Evolutionary conservation across 23 tunicate genomes (phyloP), one percentile per base, ranked within the genome.

Genomic region (Oikopleura dioica): DNA sequence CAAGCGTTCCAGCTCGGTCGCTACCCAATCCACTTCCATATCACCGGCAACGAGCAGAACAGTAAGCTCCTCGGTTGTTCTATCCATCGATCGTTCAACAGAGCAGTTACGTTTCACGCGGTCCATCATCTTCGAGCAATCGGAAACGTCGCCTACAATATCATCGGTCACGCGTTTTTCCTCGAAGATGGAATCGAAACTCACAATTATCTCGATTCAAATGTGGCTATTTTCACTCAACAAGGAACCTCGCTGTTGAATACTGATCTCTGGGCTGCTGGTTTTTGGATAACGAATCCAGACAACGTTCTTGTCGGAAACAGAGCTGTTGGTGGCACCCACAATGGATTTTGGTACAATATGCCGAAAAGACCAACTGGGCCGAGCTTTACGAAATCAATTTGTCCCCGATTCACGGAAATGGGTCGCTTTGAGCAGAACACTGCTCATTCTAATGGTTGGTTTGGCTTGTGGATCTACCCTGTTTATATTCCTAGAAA

Each of bases 161-260:
- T 85, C 76, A 91, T 85, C 94, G 97, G 97, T 1, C 94, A 91
- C 23, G 87, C 92, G 26, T 38, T 91, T 12, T 91, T 91, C 50
- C 82, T 91, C 69, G 97, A 91, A 77, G 97, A 91, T 80, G 97
- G 97, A 37, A 91, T 91, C 32, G 97, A 91, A 80, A 89, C 92
- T 1, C 77, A 78, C 31, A 91, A 85, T 63, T 37, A 58, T 35
- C 76, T 91, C 36, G 82, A 85, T 50, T 82, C 87, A 80, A 91
- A 91, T 59, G 78, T 91, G 28, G 97, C 85, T 35, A 81, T 91
- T 12, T 82, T 82, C 78, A 82, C 81, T 36, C 76, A 58, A 68
- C 92, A 83, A 76, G 82, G 30, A 75, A 69, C 23, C 37, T 79
- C 38, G 35, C 36, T 5, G 72, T 31, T 63, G 33, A 63, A 63